Conservation (phyloP, 2,888 invertebrate species). For the Melangyna quadrimaculata region DNA sequence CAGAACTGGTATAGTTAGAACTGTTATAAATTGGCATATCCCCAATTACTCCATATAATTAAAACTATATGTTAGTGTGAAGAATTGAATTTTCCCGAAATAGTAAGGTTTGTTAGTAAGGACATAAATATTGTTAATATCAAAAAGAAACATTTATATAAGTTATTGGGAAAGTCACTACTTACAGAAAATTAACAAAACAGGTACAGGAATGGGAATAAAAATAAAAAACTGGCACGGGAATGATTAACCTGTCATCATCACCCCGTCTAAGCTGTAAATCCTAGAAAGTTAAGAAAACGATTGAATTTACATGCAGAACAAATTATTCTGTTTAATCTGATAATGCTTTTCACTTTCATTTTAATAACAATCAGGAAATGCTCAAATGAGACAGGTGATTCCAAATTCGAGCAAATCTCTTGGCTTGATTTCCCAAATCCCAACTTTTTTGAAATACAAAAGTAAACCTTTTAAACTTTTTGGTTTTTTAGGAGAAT, state of each 20-base stretch:
- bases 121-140: neutral
- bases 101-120: neutral
- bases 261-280: slow-evolving; percentile 6
- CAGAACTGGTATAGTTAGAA: no score
- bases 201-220: slow-evolving; percentile 15
- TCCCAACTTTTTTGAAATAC: neutral
- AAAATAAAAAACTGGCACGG: neutral
- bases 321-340: neutral
- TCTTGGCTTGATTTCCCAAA: neutral
- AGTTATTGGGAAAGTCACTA: neutral
- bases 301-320: neutral
- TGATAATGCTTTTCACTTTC: neutral
- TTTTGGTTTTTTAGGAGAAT: neutral
- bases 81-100: neutral
- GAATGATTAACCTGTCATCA: slow-evolving; percentile 7
- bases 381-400: neutral
- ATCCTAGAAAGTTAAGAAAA: slow-evolving; percentile 11
- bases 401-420: neutral
- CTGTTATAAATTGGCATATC: no score
- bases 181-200: slow-evolving; percentile 9
- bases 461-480: neutral
- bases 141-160: neutral
- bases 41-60: no score
- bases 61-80: neutral
- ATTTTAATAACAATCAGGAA: neutral